Conservation (phyloP, 2,888 invertebrate species). For the Caenorhabditis sp. region DNA sequence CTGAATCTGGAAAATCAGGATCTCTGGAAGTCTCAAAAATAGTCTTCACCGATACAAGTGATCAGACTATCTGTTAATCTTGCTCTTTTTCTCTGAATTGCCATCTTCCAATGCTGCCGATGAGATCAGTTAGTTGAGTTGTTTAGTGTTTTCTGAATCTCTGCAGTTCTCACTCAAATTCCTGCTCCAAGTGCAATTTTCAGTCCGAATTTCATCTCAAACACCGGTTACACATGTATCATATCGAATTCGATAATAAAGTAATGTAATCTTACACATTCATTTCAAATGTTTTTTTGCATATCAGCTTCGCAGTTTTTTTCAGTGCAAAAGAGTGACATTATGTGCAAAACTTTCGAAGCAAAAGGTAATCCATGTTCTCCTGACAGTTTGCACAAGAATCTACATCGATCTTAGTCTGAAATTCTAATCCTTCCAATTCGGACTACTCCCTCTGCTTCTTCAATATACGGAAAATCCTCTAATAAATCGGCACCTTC, state of each 20-base stretch:
- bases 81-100: neutral
- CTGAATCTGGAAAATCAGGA: constrained; percentile 59
- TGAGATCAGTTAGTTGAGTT: neutral
- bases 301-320: no score
- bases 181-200: constrained; percentile 42
- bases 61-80: constrained; percentile 63
- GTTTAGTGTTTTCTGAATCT: neutral
- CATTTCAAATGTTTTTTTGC: no score
- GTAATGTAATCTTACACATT: neutral
- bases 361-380: no score
- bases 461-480: no score
- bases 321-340: no score
- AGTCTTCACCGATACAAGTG: constrained; percentile 62
- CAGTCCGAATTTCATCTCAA: neutral
- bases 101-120: constrained; percentile 7
- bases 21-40: constrained; percentile 56
- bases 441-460: no score
- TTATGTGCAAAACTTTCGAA: no score
- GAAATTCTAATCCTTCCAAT: no score
- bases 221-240: constrained; percentile 1
- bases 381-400: no score
- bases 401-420: no score
- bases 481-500: no score
- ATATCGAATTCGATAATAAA: no score
- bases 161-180: neutral